Base-by-base conservation (phyloP, 2,797 vertebrate genomes). In the Argya squamiceps region DNA sequence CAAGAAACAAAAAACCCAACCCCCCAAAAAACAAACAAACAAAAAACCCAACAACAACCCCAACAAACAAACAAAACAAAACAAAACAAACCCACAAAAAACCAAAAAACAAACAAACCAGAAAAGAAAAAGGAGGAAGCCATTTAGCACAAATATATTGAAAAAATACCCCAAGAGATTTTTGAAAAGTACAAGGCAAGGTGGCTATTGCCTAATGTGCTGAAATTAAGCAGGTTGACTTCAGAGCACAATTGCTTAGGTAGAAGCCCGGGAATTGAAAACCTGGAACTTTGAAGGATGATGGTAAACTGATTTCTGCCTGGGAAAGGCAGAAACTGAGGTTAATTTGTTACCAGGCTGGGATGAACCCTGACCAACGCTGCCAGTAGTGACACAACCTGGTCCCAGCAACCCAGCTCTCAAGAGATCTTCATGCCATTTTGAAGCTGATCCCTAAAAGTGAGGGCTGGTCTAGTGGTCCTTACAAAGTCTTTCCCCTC, bases 361-460 rank as follows among this genome's bases (percentile, higher is more conserved):
- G 5, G 15, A 53, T 30, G 70, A 88, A 37, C 22, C 20, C 46
- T 26, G 32, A n/a, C 9, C 5, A 11, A 14, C 2, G 0, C 36
- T 67, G 11, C 30, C 39, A 50, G 29, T 1, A 62, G 19, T 0
- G 3, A 34, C 10, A 52, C 13, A 81, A 67, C 19, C 36, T 52
- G 24, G 32, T 15, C 11, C 21, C 20, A 41, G 70, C 2, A 14
- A 30, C 29, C 2, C 0, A 0, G 7, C 24, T 64, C 29, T 63
- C 19, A 8, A 2, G 20, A 46, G 18, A 47, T 30, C 19, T 41
- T 49, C 11, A 32, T 1, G 44, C 14, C 41, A 22, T 41, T 70
- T 77, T 62, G 70, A 63, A 92, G 39, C 20, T 62, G 34, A 58
- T 50, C 24, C 18, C 39, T 62, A 9, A 70, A 89, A 65, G 12